A percentile compares a stretch with the other conserved stretches of the same genome.
Conservation (phyloP, 2,113 vertebrate genomes). For the Vulpes ferrilata region DNA sequence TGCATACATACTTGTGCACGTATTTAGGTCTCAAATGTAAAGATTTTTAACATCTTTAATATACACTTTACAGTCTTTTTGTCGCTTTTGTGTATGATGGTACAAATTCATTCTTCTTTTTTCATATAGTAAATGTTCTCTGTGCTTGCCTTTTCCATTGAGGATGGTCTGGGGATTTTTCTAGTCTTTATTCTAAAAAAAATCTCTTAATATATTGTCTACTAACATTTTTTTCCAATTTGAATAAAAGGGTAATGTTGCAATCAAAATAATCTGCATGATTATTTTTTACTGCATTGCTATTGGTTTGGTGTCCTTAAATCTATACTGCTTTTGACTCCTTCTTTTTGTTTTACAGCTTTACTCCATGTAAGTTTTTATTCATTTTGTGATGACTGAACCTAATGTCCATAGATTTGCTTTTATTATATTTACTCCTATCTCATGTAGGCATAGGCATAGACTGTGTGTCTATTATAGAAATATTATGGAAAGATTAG, state of each 20-base stretch:
- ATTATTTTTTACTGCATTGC: slow-evolving; percentile 7
- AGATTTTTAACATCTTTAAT: slow-evolving; percentile 11
- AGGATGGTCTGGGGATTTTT: slow-evolving; percentile 34
- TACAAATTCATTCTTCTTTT: slow-evolving; percentile 52
- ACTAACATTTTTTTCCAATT: not conserved
- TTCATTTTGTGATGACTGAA: slow-evolving; percentile 11
- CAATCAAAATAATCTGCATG: slow-evolving; percentile 26
- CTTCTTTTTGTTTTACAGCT: slow-evolving; percentile 53
- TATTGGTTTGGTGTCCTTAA: not conserved
- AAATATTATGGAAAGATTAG: slow-evolving; percentile 35
- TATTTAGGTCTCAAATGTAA: not conserved
- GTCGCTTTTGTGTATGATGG: slow-evolving; percentile 40
- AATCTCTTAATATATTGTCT: slow-evolving; percentile 58
- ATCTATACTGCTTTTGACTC: not conserved
- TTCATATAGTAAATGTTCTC: not conserved
- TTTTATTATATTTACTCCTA: slow-evolving; percentile 6
- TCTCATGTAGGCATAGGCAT: not conserved
- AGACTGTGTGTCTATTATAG: not conserved
- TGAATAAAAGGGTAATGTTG: not conserved
- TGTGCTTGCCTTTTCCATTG: slow-evolving; percentile 39
- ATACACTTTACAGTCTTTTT: not conserved
- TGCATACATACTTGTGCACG: not conserved
- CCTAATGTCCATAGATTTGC: slow-evolving; percentile 7
- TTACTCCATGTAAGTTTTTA: slow-evolving; percentile 55
- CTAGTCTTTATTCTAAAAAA: slow-evolving; percentile 71